Evolutionary conservation across 2,797 vertebrate species (phyloP).

Genomic region (Tapirus indicus): DNA sequence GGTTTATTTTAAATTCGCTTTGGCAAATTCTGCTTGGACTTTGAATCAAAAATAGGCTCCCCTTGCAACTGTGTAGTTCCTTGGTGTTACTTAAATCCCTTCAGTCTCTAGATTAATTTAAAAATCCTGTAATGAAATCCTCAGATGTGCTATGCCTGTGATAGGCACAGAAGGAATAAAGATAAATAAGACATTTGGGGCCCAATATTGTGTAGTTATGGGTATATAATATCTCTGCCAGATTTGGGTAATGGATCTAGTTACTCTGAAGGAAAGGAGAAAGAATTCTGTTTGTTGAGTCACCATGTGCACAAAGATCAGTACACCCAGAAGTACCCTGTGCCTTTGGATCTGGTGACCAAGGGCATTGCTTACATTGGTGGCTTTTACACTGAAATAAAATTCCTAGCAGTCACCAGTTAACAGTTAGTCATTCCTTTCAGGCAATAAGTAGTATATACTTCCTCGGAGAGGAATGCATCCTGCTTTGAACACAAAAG

Average conservation of each 20-base stretch:
- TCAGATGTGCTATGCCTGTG: background rate
- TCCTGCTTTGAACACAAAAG: background rate
- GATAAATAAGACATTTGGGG: background rate
- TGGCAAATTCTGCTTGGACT: background rate
- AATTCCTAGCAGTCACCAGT: background rate
- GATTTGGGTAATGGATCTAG: background rate
- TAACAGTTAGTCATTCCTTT: constrained; percentile 21
- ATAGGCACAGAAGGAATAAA: background rate
- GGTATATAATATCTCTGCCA: background rate
- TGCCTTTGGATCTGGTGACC: background rate
- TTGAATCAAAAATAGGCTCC: background rate
- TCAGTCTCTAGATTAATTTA: background rate
- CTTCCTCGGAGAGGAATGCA: background rate
- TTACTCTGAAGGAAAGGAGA: background rate
- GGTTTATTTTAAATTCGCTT: background rate
- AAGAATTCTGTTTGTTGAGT: background rate
- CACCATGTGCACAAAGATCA: background rate
- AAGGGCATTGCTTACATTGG: background rate
- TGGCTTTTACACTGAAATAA: background rate
- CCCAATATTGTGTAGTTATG: background rate
- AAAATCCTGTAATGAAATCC: background rate
- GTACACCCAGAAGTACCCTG: background rate
- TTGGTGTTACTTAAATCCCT: background rate
- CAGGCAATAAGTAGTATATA: background rate
- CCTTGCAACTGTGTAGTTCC: background rate